A percentile compares a stretch with the other conserved stretches of the same genome.
Conservation (phyloP, 2,888 invertebrate species). For the Acanthosoma haemorrhoidale region DNA sequence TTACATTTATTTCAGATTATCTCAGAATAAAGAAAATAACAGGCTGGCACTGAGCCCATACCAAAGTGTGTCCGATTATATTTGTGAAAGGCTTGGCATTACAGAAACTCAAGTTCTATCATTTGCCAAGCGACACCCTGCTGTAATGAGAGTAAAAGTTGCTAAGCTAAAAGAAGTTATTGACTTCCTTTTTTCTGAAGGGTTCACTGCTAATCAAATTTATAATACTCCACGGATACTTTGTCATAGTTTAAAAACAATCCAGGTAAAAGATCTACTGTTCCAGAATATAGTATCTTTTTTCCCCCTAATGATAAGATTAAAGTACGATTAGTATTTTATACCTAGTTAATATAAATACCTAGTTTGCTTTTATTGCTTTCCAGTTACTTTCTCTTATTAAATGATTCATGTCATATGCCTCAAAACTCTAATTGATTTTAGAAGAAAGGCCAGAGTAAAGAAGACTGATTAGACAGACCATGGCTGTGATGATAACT, state of each 20-base stretch:
- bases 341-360: no score
- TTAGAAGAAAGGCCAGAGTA: no score
- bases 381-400: no score
- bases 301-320: no score
- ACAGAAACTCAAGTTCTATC: constrained; percentile 43
- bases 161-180: constrained; percentile 48
- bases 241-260: constrained; percentile 45
- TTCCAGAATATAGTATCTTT: no score
- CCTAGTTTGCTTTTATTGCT: no score
- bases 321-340: no score
- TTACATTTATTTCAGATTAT: constrained; percentile 44
- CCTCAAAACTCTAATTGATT: no score
- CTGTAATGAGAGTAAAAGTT: constrained; percentile 47
- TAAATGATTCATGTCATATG: no score
- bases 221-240: constrained; percentile 48
- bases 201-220: constrained; percentile 47
- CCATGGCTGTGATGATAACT: no score
- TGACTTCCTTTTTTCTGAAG: constrained; percentile 47
- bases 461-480: no score
- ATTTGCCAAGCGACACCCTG: constrained; percentile 46
- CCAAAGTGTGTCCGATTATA: constrained; percentile 46
- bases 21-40: constrained; percentile 46
- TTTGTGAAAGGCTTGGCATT: constrained; percentile 47
- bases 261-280: constrained; percentile 28
- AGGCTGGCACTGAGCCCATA: constrained; percentile 46